A percentile compares a stretch with the other conserved stretches of the same genome.
Evolutionary conservation across 2,797 vertebrate species (phyloP).

Genomic region (Ctenopoma multispine): DNA sequence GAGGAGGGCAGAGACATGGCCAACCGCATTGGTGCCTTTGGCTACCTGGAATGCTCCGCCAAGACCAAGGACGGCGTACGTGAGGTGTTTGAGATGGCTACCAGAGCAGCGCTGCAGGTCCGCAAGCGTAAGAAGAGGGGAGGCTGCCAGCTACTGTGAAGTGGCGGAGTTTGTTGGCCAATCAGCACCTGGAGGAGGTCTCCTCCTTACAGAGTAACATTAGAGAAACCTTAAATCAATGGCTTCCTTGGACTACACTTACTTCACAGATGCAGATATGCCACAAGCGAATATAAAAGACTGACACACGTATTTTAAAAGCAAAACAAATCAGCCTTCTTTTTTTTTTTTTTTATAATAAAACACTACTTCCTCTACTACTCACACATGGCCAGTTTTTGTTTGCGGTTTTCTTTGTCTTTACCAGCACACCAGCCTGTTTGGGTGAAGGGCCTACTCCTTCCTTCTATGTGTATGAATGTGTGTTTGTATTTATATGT

Average conservation of each 20-base stretch:
- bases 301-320: slow-evolving; percentile 77
- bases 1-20: slow-evolving; percentile 98
- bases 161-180: slow-evolving; percentile 24
- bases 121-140: slow-evolving; percentile 92
- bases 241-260: slow-evolving; percentile 76
- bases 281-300: slow-evolving; percentile 71
- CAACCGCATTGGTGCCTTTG: slow-evolving; percentile 95
- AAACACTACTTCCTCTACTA: slow-evolving; percentile 53
- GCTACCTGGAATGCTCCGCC: slow-evolving; percentile 97
- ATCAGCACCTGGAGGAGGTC: slow-evolving; percentile 42
- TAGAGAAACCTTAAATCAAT: slow-evolving; percentile 71
- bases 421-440: slow-evolving; percentile 68
- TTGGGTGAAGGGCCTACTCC: slow-evolving; percentile 51
- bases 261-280: slow-evolving; percentile 65
- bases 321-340: slow-evolving; percentile 69
- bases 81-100: slow-evolving; percentile 98
- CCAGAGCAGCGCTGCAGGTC: slow-evolving; percentile 94
- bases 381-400: slow-evolving; percentile 54
- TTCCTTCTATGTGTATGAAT: slow-evolving; percentile 58
- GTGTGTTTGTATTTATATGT: slow-evolving; percentile 79
- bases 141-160: slow-evolving; percentile 91
- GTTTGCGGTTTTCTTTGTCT: slow-evolving; percentile 44
- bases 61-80: slow-evolving; percentile 98
- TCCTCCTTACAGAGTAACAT: slow-evolving; percentile 41
- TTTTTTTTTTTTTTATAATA: slow-evolving; percentile 1